A percentile compares a stretch with the other conserved stretches of the same genome.
Conservation (phyloP, 2,888 invertebrate species). For the Theodoxus fluviatilis region DNA sequence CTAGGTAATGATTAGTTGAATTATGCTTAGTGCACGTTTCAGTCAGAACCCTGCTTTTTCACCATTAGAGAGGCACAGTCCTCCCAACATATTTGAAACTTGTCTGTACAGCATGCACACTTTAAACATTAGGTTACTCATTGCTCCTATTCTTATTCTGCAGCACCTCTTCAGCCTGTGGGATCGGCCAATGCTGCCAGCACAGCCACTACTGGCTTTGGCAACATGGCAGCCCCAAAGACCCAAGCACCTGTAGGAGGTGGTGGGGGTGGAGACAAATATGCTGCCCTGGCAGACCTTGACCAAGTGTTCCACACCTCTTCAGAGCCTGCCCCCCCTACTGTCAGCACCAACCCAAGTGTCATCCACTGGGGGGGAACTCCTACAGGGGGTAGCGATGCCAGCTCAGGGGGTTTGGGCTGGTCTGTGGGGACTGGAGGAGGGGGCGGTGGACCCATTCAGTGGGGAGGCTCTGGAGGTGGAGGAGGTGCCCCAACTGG, state of each 20-base stretch:
- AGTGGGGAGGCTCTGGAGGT: constrained; percentile 41
- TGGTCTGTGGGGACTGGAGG: constrained; percentile 16
- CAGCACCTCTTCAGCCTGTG: constrained; percentile 47
- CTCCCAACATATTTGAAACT: no score
- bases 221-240: constrained; percentile 25
- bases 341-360: constrained; percentile 24
- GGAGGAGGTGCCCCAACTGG: no score
- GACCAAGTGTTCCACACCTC: constrained; percentile 71
- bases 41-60: no score
- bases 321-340: constrained; percentile 26
- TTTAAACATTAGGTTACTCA: no score
- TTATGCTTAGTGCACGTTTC: no score
- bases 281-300: constrained; percentile 93
- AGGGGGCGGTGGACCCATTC: constrained; percentile 33
- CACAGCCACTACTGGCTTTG: constrained; percentile 22
- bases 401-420: constrained; percentile 48
- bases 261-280: constrained; percentile 75
- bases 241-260: constrained; percentile 25
- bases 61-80: no score
- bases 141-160: constrained; percentile 18
- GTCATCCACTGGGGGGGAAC: constrained; percentile 33
- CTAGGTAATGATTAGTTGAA: no score
- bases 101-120: no score
- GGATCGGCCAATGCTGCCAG: constrained; percentile 22
- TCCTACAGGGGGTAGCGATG: constrained; percentile 26